Conservation (phyloP, 2,113 vertebrate genomes). For the Cyprinodon brontotheroides region DNA sequence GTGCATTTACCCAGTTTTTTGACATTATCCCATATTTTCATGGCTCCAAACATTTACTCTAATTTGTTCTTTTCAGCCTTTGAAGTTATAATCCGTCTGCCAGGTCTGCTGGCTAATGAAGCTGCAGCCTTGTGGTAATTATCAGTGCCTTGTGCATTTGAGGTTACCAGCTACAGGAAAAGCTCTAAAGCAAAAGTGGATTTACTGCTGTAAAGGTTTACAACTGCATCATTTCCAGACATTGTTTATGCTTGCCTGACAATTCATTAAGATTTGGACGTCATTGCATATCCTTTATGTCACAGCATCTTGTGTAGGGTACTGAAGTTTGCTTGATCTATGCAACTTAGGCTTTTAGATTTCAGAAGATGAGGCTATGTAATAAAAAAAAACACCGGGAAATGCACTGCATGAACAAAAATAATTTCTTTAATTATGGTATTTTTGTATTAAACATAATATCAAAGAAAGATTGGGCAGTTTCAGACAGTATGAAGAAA, state of each 20-base stretch:
- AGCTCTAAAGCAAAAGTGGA: slow-evolving; percentile 20
- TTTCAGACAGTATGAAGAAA: background rate
- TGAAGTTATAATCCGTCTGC: slow-evolving; percentile 63
- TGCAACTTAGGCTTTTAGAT: background rate
- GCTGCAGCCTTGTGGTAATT: slow-evolving; percentile 56
- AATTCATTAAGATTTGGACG: background rate
- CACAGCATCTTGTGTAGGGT: background rate
- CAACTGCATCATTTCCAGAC: slow-evolving; percentile 19
- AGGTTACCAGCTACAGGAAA: slow-evolving; percentile 29
- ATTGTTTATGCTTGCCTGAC: slow-evolving; percentile 1
- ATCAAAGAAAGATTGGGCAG: slow-evolving; percentile 10
- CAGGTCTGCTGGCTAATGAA: slow-evolving; percentile 58
- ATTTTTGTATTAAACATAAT: slow-evolving; percentile 5
- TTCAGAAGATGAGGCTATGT: background rate
- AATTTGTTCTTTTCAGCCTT: slow-evolving; percentile 26
- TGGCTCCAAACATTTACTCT: slow-evolving; percentile 12
- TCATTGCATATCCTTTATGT: background rate
- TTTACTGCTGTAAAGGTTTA: slow-evolving; percentile 6
- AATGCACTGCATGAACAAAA: background rate
- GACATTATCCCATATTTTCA: slow-evolving; percentile 35
- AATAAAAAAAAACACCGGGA: background rate
- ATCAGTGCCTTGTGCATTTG: slow-evolving; percentile 39
- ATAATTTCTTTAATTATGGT: slow-evolving; percentile 4
- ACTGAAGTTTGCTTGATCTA: background rate
- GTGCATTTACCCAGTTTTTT: slow-evolving; percentile 21